Evolutionary conservation across 2,113 vertebrate species (phyloP).

Genomic region (Brachypteracias leptosomus): DNA sequence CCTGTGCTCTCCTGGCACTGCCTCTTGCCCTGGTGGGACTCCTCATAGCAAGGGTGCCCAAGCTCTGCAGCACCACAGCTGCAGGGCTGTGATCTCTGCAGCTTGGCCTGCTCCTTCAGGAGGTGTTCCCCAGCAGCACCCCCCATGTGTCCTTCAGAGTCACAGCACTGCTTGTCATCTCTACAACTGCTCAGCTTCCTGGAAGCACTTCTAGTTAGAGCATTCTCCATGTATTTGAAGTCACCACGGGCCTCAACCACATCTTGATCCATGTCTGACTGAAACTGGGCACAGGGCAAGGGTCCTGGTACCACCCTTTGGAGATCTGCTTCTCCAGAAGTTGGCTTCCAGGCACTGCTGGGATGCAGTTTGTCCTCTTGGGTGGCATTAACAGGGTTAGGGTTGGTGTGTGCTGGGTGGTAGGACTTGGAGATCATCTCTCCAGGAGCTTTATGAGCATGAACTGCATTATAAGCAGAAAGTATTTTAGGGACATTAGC

Average conservation of each 20-base stretch:
- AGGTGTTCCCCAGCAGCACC: neutral
- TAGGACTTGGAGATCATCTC: slow-evolving; percentile 25
- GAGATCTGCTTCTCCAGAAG: neutral
- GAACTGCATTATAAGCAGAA: slow-evolving; percentile 36
- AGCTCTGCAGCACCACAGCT: neutral
- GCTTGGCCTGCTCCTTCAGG: neutral
- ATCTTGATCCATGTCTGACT: neutral
- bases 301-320: neutral
- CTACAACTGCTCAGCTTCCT: neutral
- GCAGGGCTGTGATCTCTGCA: neutral
- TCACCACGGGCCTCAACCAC: neutral
- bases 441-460: slow-evolving; percentile 36
- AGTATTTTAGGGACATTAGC: neutral
- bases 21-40: neutral
- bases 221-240: neutral
- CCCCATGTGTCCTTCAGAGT: neutral
- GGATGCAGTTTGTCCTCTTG: slow-evolving; percentile 1
- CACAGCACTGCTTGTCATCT: neutral
- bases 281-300: neutral
- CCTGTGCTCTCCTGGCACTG: slow-evolving; percentile 37
- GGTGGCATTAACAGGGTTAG: neutral
- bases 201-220: neutral
- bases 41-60: neutral
- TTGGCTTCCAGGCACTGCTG: neutral
- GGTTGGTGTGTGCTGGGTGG: slow-evolving; percentile 10